Base-by-base conservation (phyloP, 92 coral and sea anemone species). In the Umimayanthus kanabou region DNA sequence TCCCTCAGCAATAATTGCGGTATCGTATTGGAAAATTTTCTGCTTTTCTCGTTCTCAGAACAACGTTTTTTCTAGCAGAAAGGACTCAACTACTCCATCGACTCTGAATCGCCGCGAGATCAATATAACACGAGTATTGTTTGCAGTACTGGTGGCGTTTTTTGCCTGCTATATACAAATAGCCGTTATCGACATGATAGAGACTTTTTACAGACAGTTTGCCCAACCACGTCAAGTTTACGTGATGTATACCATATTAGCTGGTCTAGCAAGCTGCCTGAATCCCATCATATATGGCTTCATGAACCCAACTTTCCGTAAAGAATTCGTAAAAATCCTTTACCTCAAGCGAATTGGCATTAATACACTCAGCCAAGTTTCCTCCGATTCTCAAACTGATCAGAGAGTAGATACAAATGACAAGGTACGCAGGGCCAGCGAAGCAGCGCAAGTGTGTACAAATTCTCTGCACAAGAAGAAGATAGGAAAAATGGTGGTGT, bases 151-250 rank as follows among this genome's bases (percentile, higher is more conserved):
- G 6, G 86, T 82, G 14, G 86, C 76, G 58, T 82, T 82, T 47
- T 82, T 42, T 29, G 57, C 40, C 77, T 82, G 86, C 42, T 82
- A 82, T 22, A 43, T 82, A 25, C 86, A 82, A 30, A 82, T 82
- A 42, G 86, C 86, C 14, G 76, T 82, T 82, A 82, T 82, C 26
- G 86, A 82, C 39, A 67, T 82, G 86, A 69, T 67, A 20, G 86
- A 82, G 15, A 67, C 77, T 4, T 22, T 82, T 20, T 42, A 82
- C 61, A 82, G 23, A 42, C 86, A 82, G 65, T 82, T 82, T 43
- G 18, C 86, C 58, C 61, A 42, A 43, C 77, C 86, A 6, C 86
- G 86, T 42, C 61, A 82, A n/a, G 77, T 82, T 4, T 82, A 82
- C 42, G 77, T 82, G 61, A 9, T 82, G 14, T 82, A 82, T 15